A percentile compares a stretch with the other conserved stretches of the same genome.
These are phyloP conservation scores for Eledone cirrhosa DNA, from an alignment of 2,888 invertebrate species.

Conservation along the genomic window DNA sequence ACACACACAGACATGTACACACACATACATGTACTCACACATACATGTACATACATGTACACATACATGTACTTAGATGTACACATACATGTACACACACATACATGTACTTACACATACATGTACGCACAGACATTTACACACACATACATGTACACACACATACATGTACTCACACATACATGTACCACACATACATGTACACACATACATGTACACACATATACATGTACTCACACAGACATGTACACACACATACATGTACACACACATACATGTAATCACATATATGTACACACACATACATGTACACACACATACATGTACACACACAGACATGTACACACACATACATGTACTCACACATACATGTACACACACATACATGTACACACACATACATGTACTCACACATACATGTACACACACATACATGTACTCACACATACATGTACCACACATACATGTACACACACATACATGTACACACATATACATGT, in stretches of 20 bases:
- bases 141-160: too few relatives aligned
- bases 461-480: neutral
- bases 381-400: neutral
- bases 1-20: too few relatives aligned
- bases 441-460: neutral
- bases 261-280: too few relatives aligned
- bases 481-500: neutral
- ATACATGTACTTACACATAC: too few relatives aligned
- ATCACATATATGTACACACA: neutral
- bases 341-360: neutral
- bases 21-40: too few relatives aligned
- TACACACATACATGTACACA: slow-evolving; percentile 6
- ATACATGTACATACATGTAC: too few relatives aligned
- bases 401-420: neutral
- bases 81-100: too few relatives aligned
- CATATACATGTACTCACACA: neutral
- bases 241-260: neutral
- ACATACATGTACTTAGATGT: too few relatives aligned
- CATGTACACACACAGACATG: neutral
- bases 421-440: neutral
- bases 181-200: too few relatives aligned
- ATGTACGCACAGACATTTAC: too few relatives aligned
- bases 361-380: neutral
- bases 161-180: too few relatives aligned
- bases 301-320: neutral